phyloP scores from a whole-genome alignment of 2,888 invertebrate species.

The Drosophila planitibia region DNA sequence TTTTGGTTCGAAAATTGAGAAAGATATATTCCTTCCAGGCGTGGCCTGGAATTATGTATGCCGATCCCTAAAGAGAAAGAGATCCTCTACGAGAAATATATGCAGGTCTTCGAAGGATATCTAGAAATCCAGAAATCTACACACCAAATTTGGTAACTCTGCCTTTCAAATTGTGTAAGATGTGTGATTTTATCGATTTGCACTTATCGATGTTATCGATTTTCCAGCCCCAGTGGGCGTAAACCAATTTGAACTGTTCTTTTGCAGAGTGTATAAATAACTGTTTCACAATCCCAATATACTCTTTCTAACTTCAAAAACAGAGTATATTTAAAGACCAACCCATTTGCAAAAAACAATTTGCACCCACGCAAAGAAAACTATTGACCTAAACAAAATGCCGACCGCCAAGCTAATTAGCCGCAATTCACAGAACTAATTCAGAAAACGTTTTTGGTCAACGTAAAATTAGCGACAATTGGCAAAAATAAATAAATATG shows the following conservation, averaged over 20 bases:
- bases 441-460: constrained; percentile 28
- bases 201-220: neutral
- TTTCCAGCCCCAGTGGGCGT: neutral
- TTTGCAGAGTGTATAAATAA: neutral
- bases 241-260: neutral
- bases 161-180: neutral
- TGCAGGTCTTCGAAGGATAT: neutral
- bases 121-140: neutral
- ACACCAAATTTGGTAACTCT: neutral
- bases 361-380: constrained; percentile 6
- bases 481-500: constrained; percentile 55
- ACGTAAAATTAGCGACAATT: constrained; percentile 59
- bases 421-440: constrained; percentile 33
- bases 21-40: neutral
- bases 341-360: neutral
- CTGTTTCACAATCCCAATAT: neutral
- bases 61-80: neutral
- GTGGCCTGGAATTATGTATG: neutral
- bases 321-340: no score
- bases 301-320: neutral
- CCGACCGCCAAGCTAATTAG: constrained; percentile 38
- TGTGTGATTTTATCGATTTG: neutral
- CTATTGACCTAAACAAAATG: constrained; percentile 21
- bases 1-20: neutral
- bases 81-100: neutral